Percentiles rank a stretch among this genome's conserved stretches.
These are phyloP conservation scores for Azemiops feae DNA, from an alignment of 2,113 vertebrate species.

Conservation along the genomic window DNA sequence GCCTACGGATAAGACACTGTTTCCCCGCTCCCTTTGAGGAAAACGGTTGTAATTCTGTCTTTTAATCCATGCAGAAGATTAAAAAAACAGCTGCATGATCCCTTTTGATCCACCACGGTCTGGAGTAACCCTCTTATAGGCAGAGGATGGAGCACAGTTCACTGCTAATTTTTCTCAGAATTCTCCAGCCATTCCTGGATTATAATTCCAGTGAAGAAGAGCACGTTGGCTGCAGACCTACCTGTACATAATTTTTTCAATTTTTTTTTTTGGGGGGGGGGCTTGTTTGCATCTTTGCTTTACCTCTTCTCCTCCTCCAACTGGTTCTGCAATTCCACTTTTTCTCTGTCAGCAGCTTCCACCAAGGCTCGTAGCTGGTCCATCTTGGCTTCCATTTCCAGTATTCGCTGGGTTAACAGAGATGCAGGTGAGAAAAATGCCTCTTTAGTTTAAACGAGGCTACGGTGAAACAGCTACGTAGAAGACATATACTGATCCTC, in stretches of 20 bases:
- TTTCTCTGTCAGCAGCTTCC: constrained; percentile 93
- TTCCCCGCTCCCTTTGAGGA: background rate
- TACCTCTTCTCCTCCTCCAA: constrained; percentile 97
- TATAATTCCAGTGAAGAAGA: background rate
- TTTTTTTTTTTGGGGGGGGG: background rate
- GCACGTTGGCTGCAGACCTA: background rate
- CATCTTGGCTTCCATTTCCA: constrained; percentile 96
- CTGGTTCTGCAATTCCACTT: constrained; percentile 94
- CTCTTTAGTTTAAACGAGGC: constrained; percentile 2
- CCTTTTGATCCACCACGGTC: background rate
- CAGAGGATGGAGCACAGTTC: background rate
- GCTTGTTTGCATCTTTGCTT: background rate
- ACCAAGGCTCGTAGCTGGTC: constrained; percentile 93
- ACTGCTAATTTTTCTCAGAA: background rate
- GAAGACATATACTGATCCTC: background rate
- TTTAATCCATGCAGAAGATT: background rate
- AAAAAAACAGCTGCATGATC: background rate
- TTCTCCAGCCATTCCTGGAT: background rate
- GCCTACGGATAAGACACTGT: background rate
- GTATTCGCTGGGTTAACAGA: constrained; percentile 66
- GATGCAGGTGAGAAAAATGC: background rate
- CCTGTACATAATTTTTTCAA: background rate
- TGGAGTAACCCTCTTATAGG: background rate
- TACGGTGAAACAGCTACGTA: background rate
- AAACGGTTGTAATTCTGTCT: background rate